phyloP scores from a whole-genome alignment of 2,797 vertebrate genomes.

The Moxostoma hubbsi region DNA sequence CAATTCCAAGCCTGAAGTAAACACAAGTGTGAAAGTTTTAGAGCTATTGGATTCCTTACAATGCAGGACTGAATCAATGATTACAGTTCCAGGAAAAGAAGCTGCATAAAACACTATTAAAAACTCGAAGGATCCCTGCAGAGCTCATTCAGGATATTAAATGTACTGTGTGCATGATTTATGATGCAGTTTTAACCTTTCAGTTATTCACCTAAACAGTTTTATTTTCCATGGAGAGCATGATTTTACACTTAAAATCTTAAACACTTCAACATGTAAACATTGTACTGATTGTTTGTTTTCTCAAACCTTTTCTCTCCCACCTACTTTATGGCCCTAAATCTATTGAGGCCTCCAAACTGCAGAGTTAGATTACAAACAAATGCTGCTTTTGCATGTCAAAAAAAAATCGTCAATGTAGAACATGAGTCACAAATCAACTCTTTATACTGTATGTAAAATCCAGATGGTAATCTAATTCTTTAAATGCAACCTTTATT shows the following conservation, averaged over 20 bases:
- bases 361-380: background rate
- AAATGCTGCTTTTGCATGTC: too few species aligned
- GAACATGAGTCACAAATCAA: too few species aligned
- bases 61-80: background rate
- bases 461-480: too few species aligned
- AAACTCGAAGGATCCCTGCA: slow-evolving; percentile 26
- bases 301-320: background rate
- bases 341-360: background rate
- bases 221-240: slow-evolving; percentile 15
- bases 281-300: background rate
- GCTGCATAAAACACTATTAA: background rate
- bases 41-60: background rate
- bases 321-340: background rate
- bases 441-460: too few species aligned
- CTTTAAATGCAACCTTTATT: too few species aligned
- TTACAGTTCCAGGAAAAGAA: slow-evolving; percentile 18
- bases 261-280: background rate
- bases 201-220: slow-evolving; percentile 3
- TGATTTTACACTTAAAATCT: background rate
- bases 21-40: background rate
- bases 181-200: slow-evolving; percentile 9
- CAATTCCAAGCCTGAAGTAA: slow-evolving; percentile 22
- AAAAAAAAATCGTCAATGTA: too few species aligned
- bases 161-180: slow-evolving; percentile 33
- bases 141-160: slow-evolving; percentile 29